Evolutionary conservation across 2,113 vertebrate species (phyloP), one percentile per base, ranked within the genome.

Genomic region (Vulpes vulpes): DNA sequence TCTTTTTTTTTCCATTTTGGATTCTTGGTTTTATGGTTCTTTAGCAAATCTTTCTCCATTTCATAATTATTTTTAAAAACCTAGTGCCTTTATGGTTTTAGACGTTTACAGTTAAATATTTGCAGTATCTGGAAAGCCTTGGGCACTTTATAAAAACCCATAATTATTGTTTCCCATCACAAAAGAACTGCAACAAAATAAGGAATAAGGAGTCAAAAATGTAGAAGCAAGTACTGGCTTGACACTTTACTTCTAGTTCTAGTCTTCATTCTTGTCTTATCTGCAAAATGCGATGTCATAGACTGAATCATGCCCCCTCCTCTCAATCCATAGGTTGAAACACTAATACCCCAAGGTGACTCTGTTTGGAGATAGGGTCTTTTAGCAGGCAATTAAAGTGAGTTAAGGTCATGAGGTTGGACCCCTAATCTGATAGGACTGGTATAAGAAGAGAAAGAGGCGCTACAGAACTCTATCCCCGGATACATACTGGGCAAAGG

Each of bases 21-120:
- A 86, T 76, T 95, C 15, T 38, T 69, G 51, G 17, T 82, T 94
- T 93, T 82, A 73, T 83, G 22, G 76, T 43, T 87, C 10, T 81
- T 83, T n/a, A 73, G 15, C 69, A 92, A 83, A 59, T 53, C 30
- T 82, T 93, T 82, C 43, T 73, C 19, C 16, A 60, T 43, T 82
- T 92, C 25, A 49, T 38, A 49, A 82, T 82, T 80, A 81, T 85
- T 95, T 93, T 83, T 14, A 2, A 17, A 74, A 94, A 67, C 49
- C 3, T 79, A 25, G 19, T 93, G 32, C n/a, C 89, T 97, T 90
- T 55, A 64, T 59, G 35, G 32, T 65, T 92, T 82, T 15, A 23
- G 27, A 51, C n/a, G 53, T 91, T 91, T 93, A 25, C 2, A 22
- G 16, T 64, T 71, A 89, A 86, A 84, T 62, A 14, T 73, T 67